Conservation (phyloP, 2,113 vertebrate species). For the Crotalus tigris region DNA sequence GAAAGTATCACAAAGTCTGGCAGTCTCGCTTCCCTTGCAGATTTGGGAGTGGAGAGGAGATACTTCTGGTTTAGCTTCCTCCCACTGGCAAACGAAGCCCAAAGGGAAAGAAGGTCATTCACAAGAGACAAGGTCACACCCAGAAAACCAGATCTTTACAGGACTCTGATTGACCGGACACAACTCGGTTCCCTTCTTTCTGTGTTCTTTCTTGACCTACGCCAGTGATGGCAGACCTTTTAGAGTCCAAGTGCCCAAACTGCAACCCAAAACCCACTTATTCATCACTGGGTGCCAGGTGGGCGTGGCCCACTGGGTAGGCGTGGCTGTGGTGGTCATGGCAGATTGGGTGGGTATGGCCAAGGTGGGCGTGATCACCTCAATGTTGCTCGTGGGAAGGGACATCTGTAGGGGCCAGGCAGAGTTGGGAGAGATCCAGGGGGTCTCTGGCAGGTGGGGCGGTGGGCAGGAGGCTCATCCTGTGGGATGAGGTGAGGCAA, state of each 20-base stretch:
- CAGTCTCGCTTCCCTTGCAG: neutral
- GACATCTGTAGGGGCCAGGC: accelerated
- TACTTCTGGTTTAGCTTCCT: neutral
- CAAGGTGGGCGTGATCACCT: too few species aligned
- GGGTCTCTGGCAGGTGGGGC: too few species aligned
- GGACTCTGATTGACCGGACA: neutral
- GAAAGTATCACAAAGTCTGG: neutral
- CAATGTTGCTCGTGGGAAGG: too few species aligned
- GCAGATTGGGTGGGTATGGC: too few species aligned
- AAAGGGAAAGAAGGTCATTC: neutral
- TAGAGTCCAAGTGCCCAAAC: too few species aligned
- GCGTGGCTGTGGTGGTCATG: too few species aligned
- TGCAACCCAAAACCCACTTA: too few species aligned
- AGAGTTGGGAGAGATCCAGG: too few species aligned
- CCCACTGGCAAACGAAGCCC: neutral
- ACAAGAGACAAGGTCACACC: neutral
- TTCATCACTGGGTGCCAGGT: too few species aligned
- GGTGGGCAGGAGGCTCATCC: too few species aligned
- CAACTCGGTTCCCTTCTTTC: neutral
- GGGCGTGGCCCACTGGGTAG: too few species aligned
- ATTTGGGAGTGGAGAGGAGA: neutral
- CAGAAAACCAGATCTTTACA: neutral
- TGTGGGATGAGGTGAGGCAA: accelerated
- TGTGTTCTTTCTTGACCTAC: neutral
- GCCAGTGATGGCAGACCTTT: neutral